These are phyloP conservation scores for Rhinella marina DNA, from an alignment of 2,797 vertebrate genomes.

Conservation along the genomic window DNA sequence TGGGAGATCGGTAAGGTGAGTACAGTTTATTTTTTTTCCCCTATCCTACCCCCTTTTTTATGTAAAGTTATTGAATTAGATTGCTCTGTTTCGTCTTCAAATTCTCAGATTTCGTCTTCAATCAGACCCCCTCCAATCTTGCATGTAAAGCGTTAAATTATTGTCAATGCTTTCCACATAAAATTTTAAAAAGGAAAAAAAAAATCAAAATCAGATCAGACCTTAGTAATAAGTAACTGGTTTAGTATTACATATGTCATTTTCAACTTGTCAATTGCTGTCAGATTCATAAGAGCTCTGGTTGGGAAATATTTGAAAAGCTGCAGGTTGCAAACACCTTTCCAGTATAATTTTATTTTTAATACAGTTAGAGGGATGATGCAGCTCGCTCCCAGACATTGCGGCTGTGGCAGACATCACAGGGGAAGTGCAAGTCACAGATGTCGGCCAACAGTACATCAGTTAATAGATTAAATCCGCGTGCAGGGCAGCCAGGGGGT, in stretches of 20 bases:
- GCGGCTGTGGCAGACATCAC: neutral
- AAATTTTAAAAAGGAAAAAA: too few relatives aligned
- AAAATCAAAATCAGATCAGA: too few relatives aligned
- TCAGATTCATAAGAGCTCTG: neutral
- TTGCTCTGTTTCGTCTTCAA: too few relatives aligned
- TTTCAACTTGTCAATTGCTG: neutral
- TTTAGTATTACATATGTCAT: neutral
- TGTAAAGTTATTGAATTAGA: too few relatives aligned
- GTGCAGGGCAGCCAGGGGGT: neutral
- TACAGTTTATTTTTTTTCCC: too few relatives aligned
- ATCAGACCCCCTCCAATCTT: too few relatives aligned
- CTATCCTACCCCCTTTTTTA: too few relatives aligned
- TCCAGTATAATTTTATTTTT: neutral
- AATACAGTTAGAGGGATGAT: conserved; percentile 15
- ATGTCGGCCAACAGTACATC: neutral
- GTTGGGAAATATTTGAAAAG: neutral
- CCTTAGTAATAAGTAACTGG: too few relatives aligned
- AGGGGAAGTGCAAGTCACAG: conserved; percentile 7
- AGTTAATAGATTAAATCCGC: neutral
- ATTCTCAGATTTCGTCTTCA: too few relatives aligned
- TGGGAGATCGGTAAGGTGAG: too few relatives aligned
- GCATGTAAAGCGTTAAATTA: too few relatives aligned
- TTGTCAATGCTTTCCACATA: too few relatives aligned
- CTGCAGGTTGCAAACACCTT: conserved; percentile 16
- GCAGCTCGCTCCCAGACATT: neutral